Evolutionary conservation across 1,140 invertebrate species (phyloP), one percentile per base, ranked within the genome.

Genomic region (Neocloeon triangulifer): DNA sequence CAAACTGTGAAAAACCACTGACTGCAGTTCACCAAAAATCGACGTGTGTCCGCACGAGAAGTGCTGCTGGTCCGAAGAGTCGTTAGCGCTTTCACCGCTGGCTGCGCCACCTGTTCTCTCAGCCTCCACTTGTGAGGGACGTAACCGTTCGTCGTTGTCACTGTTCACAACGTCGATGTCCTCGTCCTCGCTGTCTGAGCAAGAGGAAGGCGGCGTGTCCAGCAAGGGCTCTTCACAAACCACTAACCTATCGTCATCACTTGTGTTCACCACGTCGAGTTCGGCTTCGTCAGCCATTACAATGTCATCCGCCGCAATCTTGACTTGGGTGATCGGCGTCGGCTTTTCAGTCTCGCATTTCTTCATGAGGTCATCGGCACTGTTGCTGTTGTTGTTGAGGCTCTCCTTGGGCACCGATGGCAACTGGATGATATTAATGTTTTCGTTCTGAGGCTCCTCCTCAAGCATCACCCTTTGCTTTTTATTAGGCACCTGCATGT

Each of bases 1-100:
- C 30, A 73, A 53, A 48, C 64, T 69, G 45, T 71, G 69, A 46
- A 71, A 72, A 30, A 64, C 61, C 32, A 59, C 61, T 25, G 66
- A 68, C 44, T 70, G 68, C 33, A 73, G 62, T 39, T 71, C 69
- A 43, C 68, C 64, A 52, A 66, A 59, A 42, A 73, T 69, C 21
- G 69, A 68, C 34, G 67, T 56, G 39, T 72, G 69, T 23, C 69
- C 70, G 41, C 68, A 65, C 25, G 58, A 60, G 32, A 51, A 60
- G 14, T 29, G 27, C 9, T 14, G 15, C 22, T 23, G 22, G 27
- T 14, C 5, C 26, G 12, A 15, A 5, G 26, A 2, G 8, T 36
- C 32, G 14, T 43, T 37, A 19, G 33, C 30, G 18, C 37, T 37
- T 9, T 37, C 35, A 25, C 38, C 39, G 13, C 33, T 4, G 15